phyloP scores from a whole-genome alignment of 2,113 vertebrate species.

The Bothrops jararaca region DNA sequence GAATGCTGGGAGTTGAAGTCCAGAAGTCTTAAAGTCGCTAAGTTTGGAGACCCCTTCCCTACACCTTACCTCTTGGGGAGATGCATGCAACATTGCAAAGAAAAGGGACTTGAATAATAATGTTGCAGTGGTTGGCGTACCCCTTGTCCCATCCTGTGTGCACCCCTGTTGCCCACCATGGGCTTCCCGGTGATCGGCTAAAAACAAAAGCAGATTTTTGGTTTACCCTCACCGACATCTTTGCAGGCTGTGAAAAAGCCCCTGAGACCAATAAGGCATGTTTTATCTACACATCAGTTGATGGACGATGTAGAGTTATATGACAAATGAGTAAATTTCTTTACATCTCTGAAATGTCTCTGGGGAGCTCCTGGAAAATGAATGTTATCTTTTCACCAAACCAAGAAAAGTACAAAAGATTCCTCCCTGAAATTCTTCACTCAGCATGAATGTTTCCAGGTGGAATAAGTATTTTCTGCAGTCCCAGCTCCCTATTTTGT shows the following conservation, averaged over 20 bases:
- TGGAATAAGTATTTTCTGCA: not conserved
- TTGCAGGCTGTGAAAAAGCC: not conserved
- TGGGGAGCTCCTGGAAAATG: not conserved
- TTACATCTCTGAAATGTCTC: not conserved
- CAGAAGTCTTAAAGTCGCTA: too few relatives aligned
- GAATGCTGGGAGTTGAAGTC: too few relatives aligned
- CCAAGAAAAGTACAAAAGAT: not conserved
- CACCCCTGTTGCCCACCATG: not conserved
- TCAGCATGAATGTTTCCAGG: not conserved
- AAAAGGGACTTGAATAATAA: not conserved
- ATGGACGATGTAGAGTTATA: not conserved
- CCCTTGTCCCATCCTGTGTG: too few relatives aligned
- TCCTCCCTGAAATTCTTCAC: not conserved
- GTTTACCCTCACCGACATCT: not conserved
- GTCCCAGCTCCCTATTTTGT: too few relatives aligned
- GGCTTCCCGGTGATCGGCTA: not conserved
- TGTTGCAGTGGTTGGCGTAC: too few relatives aligned
- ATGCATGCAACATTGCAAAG: not conserved
- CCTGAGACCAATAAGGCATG: not conserved
- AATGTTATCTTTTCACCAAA: not conserved
- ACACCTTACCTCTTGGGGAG: not conserved
- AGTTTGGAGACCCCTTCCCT: too few relatives aligned
- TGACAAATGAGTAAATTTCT: not conserved
- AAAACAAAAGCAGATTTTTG: not conserved
- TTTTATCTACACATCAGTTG: not conserved